phyloP scores from a whole-genome alignment of 2,113 vertebrate species.

The Myanophis thanlyinensis region DNA sequence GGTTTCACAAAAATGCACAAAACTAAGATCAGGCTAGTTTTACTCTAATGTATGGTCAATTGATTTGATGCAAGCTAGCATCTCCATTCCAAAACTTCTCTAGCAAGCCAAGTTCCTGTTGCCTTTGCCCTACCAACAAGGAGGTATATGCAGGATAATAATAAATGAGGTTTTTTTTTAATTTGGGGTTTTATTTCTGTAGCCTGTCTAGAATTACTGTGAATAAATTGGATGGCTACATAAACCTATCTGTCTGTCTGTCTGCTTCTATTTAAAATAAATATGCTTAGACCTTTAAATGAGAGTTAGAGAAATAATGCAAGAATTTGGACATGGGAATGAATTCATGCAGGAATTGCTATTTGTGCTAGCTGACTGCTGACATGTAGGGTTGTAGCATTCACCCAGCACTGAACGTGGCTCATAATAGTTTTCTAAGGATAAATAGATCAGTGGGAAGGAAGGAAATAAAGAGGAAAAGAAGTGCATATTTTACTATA shows the following conservation, averaged over 20 bases:
- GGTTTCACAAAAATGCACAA: not conserved
- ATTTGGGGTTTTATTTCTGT: not conserved
- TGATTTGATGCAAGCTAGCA: not conserved
- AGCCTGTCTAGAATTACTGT: not conserved
- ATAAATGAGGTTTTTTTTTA: not conserved
- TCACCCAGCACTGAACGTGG: not conserved
- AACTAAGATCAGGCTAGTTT: not conserved
- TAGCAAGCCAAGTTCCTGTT: not conserved
- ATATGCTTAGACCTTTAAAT: not conserved
- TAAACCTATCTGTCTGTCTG: fast-evolving
- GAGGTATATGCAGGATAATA: not conserved
- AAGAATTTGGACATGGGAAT: not conserved
- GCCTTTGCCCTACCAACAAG: not conserved
- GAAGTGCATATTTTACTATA: not conserved
- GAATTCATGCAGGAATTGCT: not conserved
- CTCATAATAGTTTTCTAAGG: not conserved
- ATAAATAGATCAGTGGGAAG: not conserved
- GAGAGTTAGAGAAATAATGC: not conserved
- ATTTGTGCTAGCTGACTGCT: not conserved
- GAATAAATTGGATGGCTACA: not conserved
- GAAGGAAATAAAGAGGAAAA: not conserved
- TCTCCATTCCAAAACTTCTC: not conserved
- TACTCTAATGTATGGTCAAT: not conserved
- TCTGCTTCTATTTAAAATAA: not conserved
- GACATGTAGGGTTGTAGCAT: not conserved